Base-by-base conservation (phyloP, 2,888 invertebrate genomes). In the Axea sp. region DNA sequence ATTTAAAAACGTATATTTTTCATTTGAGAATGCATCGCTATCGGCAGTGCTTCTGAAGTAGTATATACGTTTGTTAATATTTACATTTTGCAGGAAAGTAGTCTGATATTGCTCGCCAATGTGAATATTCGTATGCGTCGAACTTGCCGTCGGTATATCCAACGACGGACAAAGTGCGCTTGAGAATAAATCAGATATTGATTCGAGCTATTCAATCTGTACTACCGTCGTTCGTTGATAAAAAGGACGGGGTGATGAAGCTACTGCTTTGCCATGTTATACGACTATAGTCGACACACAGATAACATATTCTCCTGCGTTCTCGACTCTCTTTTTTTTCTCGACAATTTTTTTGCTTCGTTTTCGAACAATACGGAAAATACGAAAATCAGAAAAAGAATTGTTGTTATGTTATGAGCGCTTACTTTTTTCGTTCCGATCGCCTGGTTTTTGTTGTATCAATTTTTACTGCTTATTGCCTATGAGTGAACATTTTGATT, bases 141-240 rank as follows among this genome's bases (percentile, higher is more conserved):
- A 68, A 64, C 43, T 68, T 68, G 57, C 49, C 47, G 51, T 73
- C 62, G 68, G 57, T 74, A 64, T 64, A 62, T 74, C 64, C 51
- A 64, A 55, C 41, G 59, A 51, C 73, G 74, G 74, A 74, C 69
- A 74, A 74, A 69, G 60, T 77, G 76, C 76, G 77, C 77, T 76
- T 67, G 77, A 77, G 77, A 79, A 79, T 80, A 81, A 80, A 81
- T 79, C 79, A 78, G 77, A 75, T 81, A 81, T 81, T 80, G 81
- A 81, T 80, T 81, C 77, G 78, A 76, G 73, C 80, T 65, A 67
- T 75, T 75, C 80, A 80, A 80, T 80, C 80, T 79, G 55, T 74
- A 69, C 68, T 59, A 69, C 69, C 69, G 65, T 60, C 74, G 69
- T 74, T 69, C 68, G 68, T 60, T 65, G 74, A 65, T 69, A 69